A percentile compares a stretch with the other conserved stretches of the same genome.
Evolutionary conservation across 2,888 invertebrate genomes (phyloP).

Genomic region (Cataglyphis livida): DNA sequence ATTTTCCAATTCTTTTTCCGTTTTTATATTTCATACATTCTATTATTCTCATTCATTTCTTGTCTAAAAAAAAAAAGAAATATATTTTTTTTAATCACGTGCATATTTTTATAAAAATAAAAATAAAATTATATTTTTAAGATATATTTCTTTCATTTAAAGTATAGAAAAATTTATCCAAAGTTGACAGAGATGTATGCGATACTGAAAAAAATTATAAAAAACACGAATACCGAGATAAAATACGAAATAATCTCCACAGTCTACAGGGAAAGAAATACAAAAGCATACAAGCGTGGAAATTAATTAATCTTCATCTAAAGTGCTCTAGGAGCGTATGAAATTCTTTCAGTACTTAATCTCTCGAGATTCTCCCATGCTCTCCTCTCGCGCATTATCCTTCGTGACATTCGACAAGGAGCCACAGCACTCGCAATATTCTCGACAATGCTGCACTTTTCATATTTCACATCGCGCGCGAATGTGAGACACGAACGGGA

Average conservation of each 20-base stretch:
- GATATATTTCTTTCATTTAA: neutral
- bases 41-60: neutral
- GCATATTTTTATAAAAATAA: neutral
- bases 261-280: neutral
- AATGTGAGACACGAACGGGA: neutral
- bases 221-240: neutral
- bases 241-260: neutral
- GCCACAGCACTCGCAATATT: conserved; percentile 26
- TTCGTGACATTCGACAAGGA: conserved; percentile 62
- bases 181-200: neutral
- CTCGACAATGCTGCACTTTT: conserved; percentile 60
- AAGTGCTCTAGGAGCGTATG: conserved; percentile 4
- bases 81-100: neutral
- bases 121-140: neutral
- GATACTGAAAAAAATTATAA: neutral
- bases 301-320: conserved; percentile 41
- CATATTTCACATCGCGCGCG: conserved; percentile 41
- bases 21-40: neutral
- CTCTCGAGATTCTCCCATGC: conserved; percentile 17
- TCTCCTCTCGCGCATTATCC: conserved; percentile 49
- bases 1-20: neutral
- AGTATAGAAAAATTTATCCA: neutral
- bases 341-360: conserved; percentile 32
- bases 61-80: neutral
- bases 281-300: neutral